A percentile compares a stretch with the other conserved stretches of the same genome.
Evolutionary conservation across 2,113 vertebrate species (phyloP).

Genomic region (Dicentrarchus labrax): DNA sequence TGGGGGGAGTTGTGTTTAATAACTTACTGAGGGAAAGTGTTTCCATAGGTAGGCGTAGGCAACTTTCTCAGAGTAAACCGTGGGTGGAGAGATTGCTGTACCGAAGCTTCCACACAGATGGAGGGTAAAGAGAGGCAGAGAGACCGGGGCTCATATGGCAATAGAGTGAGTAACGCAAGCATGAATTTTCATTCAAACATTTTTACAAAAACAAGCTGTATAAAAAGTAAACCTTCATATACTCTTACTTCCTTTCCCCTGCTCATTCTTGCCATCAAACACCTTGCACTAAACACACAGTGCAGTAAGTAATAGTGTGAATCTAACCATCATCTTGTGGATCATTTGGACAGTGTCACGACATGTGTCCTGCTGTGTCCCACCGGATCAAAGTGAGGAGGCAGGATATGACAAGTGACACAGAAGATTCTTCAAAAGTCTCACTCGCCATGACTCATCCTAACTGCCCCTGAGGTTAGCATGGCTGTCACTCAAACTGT

Average conservation of each 20-base stretch:
- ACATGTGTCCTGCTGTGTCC: slow-evolving; percentile 47
- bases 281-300: not conserved
- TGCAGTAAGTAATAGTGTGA: slow-evolving; percentile 2
- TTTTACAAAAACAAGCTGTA: slow-evolving; percentile 5
- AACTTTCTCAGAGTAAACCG: slow-evolving; percentile 60
- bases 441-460: slow-evolving; percentile 67
- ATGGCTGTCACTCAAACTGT: slow-evolving; percentile 73
- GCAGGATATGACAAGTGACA: slow-evolving; percentile 63
- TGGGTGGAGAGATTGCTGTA: slow-evolving; percentile 55
- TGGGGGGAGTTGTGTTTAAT: slow-evolving; percentile 65
- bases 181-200: not conserved
- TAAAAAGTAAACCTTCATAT: not conserved
- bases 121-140: slow-evolving; percentile 24
- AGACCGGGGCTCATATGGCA: not conserved
- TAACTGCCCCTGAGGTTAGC: slow-evolving; percentile 58
- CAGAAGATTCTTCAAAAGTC: slow-evolving; percentile 49
- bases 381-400: slow-evolving; percentile 40
- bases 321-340: slow-evolving; percentile 24
- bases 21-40: slow-evolving; percentile 50
- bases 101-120: slow-evolving; percentile 36
- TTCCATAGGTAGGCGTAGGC: slow-evolving; percentile 53
- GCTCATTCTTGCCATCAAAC: not conserved
- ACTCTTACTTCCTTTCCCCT: not conserved
- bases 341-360: slow-evolving; percentile 40
- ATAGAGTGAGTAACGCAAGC: slow-evolving; percentile 6